phyloP scores from a whole-genome alignment of 35 echinoderm and acorn worm species.

The Diadema setosum region DNA sequence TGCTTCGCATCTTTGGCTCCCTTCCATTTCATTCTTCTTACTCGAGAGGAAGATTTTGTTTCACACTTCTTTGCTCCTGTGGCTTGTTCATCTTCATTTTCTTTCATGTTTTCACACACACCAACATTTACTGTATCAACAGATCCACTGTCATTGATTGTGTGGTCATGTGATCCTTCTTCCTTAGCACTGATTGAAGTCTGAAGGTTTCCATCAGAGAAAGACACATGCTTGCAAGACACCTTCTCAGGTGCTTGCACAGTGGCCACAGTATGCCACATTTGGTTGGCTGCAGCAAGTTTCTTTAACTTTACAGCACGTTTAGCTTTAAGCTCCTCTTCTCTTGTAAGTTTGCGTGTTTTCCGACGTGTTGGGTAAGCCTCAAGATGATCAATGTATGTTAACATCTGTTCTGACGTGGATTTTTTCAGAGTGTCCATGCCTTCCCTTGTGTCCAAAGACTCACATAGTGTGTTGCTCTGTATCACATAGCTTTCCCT shows the following conservation, averaged over 20 bases:
- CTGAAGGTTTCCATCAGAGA: background rate
- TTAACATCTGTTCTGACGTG: too few relatives aligned
- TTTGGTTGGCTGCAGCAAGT: slow-evolving; percentile 64
- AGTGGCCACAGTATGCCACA: slow-evolving; percentile 29
- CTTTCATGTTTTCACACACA: too few relatives aligned
- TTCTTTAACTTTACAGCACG: slow-evolving; percentile 14
- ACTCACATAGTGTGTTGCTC: too few relatives aligned
- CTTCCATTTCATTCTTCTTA: too few relatives aligned
- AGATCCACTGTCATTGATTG: background rate
- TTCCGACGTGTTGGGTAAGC: slow-evolving; percentile 39
- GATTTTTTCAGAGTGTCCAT: too few relatives aligned
- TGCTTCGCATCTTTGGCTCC: too few relatives aligned
- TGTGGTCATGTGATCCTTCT: background rate
- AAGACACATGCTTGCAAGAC: slow-evolving; percentile 25
- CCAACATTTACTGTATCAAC: background rate
- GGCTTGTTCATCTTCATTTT: too few relatives aligned
- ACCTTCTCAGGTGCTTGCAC: background rate
- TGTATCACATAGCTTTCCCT: too few relatives aligned
- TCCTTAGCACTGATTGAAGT: slow-evolving; percentile 12
- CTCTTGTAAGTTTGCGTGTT: background rate
- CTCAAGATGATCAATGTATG: slow-evolving; percentile 19
- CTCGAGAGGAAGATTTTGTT: too few relatives aligned
- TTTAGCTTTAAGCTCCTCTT: background rate
- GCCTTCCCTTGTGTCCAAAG: too few relatives aligned
- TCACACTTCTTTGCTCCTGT: too few relatives aligned